These are phyloP conservation scores for Osedax frankpressi DNA, from an alignment of 2,888 invertebrate genomes.

Conservation along the genomic window DNA sequence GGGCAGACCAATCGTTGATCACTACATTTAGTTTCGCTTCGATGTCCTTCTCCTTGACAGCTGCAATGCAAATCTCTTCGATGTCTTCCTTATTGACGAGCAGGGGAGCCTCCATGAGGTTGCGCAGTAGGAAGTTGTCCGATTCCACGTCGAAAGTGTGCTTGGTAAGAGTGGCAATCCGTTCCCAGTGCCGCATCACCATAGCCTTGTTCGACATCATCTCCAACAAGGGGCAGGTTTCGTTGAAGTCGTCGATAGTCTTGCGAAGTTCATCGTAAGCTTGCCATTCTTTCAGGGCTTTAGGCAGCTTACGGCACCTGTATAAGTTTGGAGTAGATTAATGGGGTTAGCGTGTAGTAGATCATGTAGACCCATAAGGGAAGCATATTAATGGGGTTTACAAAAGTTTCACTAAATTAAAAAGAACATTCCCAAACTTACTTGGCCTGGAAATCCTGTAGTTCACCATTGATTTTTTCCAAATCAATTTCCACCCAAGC, in stretches of 20 bases:
- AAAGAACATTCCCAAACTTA: conserved; percentile 37
- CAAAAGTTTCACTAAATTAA: too few species aligned
- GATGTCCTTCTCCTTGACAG: conserved; percentile 94
- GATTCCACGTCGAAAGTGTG: conserved; percentile 81
- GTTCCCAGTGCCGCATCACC: conserved; percentile 91
- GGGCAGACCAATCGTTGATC: conserved; percentile 83
- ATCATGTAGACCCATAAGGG: too few species aligned
- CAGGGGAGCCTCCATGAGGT: conserved; percentile 83
- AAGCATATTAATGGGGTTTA: too few species aligned
- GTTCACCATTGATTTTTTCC: conserved; percentile 87
- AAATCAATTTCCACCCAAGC: conserved; percentile 91
- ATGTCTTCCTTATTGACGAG: conserved; percentile 87
- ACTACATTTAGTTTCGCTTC: conserved; percentile 87
- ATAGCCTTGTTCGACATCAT: conserved; percentile 93
- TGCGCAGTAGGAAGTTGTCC: conserved; percentile 82
- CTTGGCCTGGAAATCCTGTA: conserved; percentile 92
- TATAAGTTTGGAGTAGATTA: too few species aligned
- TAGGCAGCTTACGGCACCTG: conserved; percentile 82
- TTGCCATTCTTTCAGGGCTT: conserved; percentile 80
- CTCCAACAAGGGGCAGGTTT: conserved; percentile 86
- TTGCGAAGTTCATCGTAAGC: conserved; percentile 89
- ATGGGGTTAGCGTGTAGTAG: too few species aligned
- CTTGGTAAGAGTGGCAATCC: conserved; percentile 76
- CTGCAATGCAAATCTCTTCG: conserved; percentile 89
- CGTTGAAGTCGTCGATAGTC: conserved; percentile 92